A percentile compares a stretch with the other conserved stretches of the same genome.
Conservation (phyloP, 1,140 invertebrate genomes). For the Pantala flavescens region DNA sequence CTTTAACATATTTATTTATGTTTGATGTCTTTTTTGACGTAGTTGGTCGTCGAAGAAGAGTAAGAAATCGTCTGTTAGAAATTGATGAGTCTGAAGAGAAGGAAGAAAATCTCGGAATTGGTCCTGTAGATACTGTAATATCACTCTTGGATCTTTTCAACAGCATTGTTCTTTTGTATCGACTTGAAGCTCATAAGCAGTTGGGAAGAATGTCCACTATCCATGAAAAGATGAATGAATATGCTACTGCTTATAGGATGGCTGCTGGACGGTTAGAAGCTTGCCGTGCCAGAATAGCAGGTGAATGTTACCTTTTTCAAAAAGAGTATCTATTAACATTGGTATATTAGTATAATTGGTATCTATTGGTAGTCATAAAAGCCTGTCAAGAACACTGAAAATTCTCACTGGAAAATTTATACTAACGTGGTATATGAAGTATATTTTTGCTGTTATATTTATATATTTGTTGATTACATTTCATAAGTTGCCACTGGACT, state of each 20-base stretch:
- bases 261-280: constrained; percentile 37
- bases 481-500: too few relatives aligned
- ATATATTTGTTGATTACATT: too few relatives aligned
- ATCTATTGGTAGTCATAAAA: too few relatives aligned
- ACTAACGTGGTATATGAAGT: too few relatives aligned
- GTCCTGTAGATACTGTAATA: constrained; percentile 34
- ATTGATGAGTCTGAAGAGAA: background rate
- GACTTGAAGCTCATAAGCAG: constrained; percentile 56
- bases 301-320: constrained; percentile 16
- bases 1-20: too few relatives aligned
- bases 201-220: constrained; percentile 48
- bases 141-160: constrained; percentile 52
- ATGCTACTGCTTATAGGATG: constrained; percentile 40
- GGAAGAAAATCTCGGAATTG: constrained; percentile 21
- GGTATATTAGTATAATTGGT: too few relatives aligned
- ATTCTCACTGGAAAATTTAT: too few relatives aligned
- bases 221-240: constrained; percentile 47
- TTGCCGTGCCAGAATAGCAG: constrained; percentile 21
- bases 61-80: background rate
- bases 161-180: constrained; percentile 55
- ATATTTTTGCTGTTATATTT: too few relatives aligned
- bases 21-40: background rate
- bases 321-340: constrained; percentile 25
- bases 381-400: too few relatives aligned
- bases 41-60: background rate